These are phyloP conservation scores for Fratercula arctica DNA, from an alignment of 2,797 vertebrate genomes.

Conservation along the genomic window DNA sequence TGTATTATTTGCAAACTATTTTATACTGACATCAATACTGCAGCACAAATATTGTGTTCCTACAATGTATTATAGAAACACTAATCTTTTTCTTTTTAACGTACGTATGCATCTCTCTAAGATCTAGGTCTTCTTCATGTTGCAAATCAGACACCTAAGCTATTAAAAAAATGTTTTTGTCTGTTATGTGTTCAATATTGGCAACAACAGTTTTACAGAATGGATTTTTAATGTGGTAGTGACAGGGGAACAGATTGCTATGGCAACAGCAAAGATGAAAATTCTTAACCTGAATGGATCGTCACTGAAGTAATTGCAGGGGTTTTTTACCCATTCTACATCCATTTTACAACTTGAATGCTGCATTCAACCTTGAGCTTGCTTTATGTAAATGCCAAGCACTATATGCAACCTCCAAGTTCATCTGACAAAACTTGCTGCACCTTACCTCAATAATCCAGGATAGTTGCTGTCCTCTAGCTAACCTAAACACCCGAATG, in stretches of 20 bases:
- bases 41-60: conserved; percentile 14
- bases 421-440: conserved; percentile 46
- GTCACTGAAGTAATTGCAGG: conserved; percentile 86
- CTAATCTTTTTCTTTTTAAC: not conserved
- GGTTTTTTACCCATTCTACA: conserved; percentile 77
- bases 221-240: conserved; percentile 79
- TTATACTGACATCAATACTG: not conserved
- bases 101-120: conserved; percentile 10
- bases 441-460: not conserved
- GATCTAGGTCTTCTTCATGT: not conserved
- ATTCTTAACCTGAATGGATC: conserved; percentile 87
- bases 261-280: conserved; percentile 87
- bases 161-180: conserved; percentile 61
- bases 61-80: not conserved
- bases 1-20: conserved; percentile 35
- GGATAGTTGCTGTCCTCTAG: not conserved
- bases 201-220: conserved; percentile 68
- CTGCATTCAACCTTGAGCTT: conserved; percentile 74
- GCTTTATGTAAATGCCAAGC: conserved; percentile 67
- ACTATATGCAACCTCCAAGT: conserved; percentile 35
- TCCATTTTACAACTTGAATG: conserved; percentile 74
- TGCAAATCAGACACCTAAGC: conserved; percentile 45
- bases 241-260: conserved; percentile 80
- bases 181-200: conserved; percentile 68
- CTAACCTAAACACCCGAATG: not conserved